Evolutionary conservation across 2,888 invertebrate genomes (phyloP).

Genomic region (Piscicola geometra): DNA sequence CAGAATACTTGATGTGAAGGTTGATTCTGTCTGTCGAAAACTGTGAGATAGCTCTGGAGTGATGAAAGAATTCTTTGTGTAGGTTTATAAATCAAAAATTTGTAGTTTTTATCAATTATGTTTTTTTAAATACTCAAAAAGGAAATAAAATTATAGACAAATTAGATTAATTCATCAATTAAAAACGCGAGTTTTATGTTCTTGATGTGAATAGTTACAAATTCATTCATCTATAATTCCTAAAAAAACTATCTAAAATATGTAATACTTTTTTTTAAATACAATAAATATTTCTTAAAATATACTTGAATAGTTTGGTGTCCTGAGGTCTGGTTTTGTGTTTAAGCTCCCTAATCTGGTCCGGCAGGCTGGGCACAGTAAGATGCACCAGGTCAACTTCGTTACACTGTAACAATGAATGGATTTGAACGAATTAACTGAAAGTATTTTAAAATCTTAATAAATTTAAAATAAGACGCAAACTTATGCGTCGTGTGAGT

Average conservation of each 20-base stretch:
- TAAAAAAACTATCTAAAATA: too few relatives aligned
- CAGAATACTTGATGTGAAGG: conserved; percentile 1
- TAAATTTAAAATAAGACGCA: too few relatives aligned
- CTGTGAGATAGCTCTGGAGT: conserved; percentile 4
- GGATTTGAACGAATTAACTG: not conserved
- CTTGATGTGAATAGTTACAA: not conserved
- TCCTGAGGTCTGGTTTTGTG: conserved; percentile 7
- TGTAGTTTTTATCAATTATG: too few relatives aligned
- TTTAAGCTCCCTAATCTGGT: not conserved
- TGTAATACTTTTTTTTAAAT: too few relatives aligned
- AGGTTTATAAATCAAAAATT: too few relatives aligned
- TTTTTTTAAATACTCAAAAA: too few relatives aligned
- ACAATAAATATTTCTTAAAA: too few relatives aligned
- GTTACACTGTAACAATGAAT: not conserved
- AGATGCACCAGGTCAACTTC: not conserved
- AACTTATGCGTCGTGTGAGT: too few relatives aligned
- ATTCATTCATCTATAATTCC: not conserved
- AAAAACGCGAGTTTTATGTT: too few relatives aligned
- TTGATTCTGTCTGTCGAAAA: conserved; percentile 2
- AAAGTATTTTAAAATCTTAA: too few relatives aligned
- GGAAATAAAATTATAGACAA: not conserved
- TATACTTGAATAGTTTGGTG: conserved; percentile 10
- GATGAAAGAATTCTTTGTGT: too few relatives aligned
- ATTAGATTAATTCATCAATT: too few relatives aligned
- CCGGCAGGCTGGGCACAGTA: not conserved